Evolutionary conservation across 1,140 invertebrate genomes (phyloP), one percentile per base, ranked within the genome.

Genomic region (Gonioctena quinquepunctata): DNA sequence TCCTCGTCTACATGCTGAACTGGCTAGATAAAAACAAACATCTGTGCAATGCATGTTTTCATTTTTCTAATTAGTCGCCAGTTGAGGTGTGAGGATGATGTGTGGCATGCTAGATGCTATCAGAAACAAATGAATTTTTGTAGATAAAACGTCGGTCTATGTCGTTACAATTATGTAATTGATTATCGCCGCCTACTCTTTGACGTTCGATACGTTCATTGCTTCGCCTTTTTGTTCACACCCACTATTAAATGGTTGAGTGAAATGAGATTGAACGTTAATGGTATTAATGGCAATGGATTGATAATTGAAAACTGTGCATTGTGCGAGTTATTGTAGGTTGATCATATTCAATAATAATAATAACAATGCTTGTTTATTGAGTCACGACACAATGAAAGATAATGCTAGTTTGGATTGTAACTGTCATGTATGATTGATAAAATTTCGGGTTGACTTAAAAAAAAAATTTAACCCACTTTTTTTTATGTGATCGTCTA

Each of bases 71-170:
- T 70, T 70, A 70, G 62, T 33, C 52, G 18, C 52, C 18, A 54
- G 8, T 48, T 13, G 42, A 70, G 69, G 69, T 70, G 69, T 70
- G 69, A 70, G 62, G 42, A 70, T 70, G 69, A 70, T 61, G 61
- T 49, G 69, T 66, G 63, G 56, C 69, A 49, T 66, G 69, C 56
- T 54, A 66, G 69, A 70, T 70, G 27, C 27, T 70, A 70, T 66
- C 64, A 8, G 26, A 11, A 68, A 68, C 66, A 61, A 57, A 59
- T 59, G 26, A 59, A 66, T 54, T 26, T 28, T 52, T 18, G 69
- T 42, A 59, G 63, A 66, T 66, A 54, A 57, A 70, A 42, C 28
- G 52, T 50, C 64, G 68, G 60, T 21, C 50, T 27, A 57, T 25
- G 16, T 13, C 25, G 22, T 57, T 50, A 52, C 68, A 65, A 66